Evolutionary conservation across 1,140 invertebrate genomes (phyloP), one percentile per base, ranked within the genome.

Genomic region (Daktulosphaira vitifoliae): DNA sequence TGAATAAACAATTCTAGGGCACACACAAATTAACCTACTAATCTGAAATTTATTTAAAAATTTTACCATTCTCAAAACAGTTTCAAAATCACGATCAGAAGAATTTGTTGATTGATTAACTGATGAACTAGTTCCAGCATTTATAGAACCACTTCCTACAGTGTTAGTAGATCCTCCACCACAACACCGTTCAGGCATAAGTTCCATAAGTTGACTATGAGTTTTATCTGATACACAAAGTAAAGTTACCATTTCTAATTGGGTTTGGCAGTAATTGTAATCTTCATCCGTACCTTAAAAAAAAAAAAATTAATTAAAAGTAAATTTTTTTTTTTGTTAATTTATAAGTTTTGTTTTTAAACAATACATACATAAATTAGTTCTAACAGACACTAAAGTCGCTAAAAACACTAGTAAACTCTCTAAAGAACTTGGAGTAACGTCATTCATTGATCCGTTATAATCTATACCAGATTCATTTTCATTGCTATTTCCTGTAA

Each of bases 181-280:
- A 7, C 92, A 92, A 71, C 90, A 95, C 23, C 92, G 81, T 78
- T 97, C 93, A 1, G 95, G 94, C 88, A 97, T 93, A 29, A 92
- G 76, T 74, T 97, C 93, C 76, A 94, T 87, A 18, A 97, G 77
- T 73, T 96, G 92, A 69, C 90, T 94, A 76, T 97, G 93, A 1
- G 93, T 96, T 75, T 94, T 91, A 75, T 97, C 93, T 48, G 85
- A 84, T 75, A 95, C 92, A 71, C 92, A 93, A 44, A 97, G 77
- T 23, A 97, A 75, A 3, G 92, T 91, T 13, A 93, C 87, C 80
- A 98, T 94, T 81, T 98, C 95, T 62, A 95, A 78, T 49, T 89
- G 81, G 5, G 89, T 89, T 69, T 89, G 78, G 1, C 84, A 69
- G 29, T 62, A 62, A 48, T 62, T 42, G 38, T 62, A 62, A 62